Evolutionary conservation across 2,797 vertebrate genomes (phyloP), one percentile per base, ranked within the genome.

Genomic region (Gouania willdenowi): DNA sequence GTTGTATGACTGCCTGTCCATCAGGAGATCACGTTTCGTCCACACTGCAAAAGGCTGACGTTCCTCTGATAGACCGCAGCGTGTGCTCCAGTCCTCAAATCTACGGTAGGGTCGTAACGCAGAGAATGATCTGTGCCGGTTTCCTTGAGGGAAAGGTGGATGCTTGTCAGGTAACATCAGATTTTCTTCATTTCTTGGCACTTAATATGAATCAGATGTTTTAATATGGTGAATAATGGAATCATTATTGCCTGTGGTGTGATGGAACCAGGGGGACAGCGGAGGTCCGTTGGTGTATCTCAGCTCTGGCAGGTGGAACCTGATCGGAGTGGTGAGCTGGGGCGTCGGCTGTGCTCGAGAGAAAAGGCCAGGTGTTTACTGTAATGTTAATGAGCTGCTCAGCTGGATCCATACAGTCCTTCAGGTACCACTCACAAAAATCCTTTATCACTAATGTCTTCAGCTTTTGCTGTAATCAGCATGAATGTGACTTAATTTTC

Each of bases 301-400:
- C 0, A 45, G 23, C 1, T 11, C 64, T 0, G 5, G 27, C 5
- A 38, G 9, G 7, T 93, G 72, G 91, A 64, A 82, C 39, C 66
- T 91, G 66, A 84, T 90, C 1, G 94, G 94, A 24, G 87, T 97
- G 4, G 93, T 97, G 62, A 98, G 94, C 75, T 98, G 94, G 94
- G 95, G 94, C 0, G 47, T 90, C 0, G 95, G 95, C 73, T 98
- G 95, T 7, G 95, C 87, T 1, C 72, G 80, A 3, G 50, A 69
- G 10, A 52, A 42, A 17, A 82, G 56, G 0, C 93, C 92, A 0
- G 95, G 95, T 0, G 92, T 98, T 23, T 98, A 96, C 79, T 74
- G 79, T 57, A 91, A 87, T 0, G 86, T 95, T 37, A 79, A 82
- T 0, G 60, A 83, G 31, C 87, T 91, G 83, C 87, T 95, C 2